Percentiles rank a stretch among this genome's conserved stretches.
Conservation (phyloP, 2,888 invertebrate genomes). For the Torymus auratus region DNA sequence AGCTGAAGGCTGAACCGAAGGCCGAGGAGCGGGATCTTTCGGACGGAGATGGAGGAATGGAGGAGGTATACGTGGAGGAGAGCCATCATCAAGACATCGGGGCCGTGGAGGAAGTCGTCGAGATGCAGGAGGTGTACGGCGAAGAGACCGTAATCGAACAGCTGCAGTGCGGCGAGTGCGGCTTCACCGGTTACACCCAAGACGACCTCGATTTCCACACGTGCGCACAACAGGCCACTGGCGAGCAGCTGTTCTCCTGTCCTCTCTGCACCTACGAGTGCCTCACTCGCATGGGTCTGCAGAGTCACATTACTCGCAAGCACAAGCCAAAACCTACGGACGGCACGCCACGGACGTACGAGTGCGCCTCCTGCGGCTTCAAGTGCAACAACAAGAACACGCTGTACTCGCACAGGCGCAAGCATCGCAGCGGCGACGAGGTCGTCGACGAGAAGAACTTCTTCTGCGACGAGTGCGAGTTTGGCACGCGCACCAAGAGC, state of each 20-base stretch:
- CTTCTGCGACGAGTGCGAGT: constrained; percentile 72
- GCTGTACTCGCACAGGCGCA: constrained; percentile 69
- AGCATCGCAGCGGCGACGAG: constrained; percentile 60
- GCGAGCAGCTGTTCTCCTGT: constrained; percentile 50
- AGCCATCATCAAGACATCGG: constrained; percentile 12
- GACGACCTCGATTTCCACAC: constrained; percentile 59
- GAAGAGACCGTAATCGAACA: constrained; percentile 20
- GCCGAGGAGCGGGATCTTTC: neutral
- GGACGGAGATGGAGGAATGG: no score
- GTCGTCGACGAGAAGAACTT: constrained; percentile 44
- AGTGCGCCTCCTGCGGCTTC: constrained; percentile 70
- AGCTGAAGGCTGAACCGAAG: neutral
- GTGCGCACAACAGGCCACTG: constrained; percentile 26
- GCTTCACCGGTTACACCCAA: constrained; percentile 50
- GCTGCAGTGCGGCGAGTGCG: constrained; percentile 54
- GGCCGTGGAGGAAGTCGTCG: neutral
- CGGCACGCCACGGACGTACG: constrained; percentile 51
- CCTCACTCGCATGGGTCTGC: constrained; percentile 58
- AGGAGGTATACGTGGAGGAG: no score
- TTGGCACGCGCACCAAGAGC: constrained; percentile 69
- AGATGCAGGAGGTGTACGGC: constrained; percentile 19
- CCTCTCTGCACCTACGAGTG: constrained; percentile 62
- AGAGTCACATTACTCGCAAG: constrained; percentile 61
- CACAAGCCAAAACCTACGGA: constrained; percentile 54
- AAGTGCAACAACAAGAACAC: constrained; percentile 69